Evolutionary conservation across 1,140 invertebrate genomes (phyloP).

Genomic region (Drosophila teissieri): DNA sequence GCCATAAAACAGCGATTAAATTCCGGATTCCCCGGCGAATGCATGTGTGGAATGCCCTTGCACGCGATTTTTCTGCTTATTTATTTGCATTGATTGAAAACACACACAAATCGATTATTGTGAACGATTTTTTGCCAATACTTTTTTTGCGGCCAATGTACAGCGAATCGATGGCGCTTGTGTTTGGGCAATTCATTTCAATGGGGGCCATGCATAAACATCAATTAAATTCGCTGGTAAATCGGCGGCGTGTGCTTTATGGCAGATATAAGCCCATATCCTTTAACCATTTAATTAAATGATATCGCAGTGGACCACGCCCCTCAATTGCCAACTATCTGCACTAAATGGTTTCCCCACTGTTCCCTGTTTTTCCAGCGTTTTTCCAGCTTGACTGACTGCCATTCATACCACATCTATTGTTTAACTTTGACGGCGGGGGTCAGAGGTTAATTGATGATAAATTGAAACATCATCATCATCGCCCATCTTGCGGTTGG

Average conservation of each 20-base stretch:
- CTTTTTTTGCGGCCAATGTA: conserved; percentile 30
- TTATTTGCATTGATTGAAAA: conserved; percentile 68
- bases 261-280: conserved; percentile 43
- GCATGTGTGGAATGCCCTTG: conserved; percentile 28
- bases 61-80: conserved; percentile 9
- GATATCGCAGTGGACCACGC: conserved; percentile 48
- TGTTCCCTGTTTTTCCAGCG: conserved; percentile 6
- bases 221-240: conserved; percentile 68
- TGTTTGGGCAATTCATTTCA: conserved; percentile 62
- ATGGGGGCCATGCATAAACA: conserved; percentile 70
- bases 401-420: conserved; percentile 47
- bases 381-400: conserved; percentile 5
- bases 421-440: conserved; percentile 31
- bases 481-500: conserved; percentile 7
- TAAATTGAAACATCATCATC: conserved; percentile 74
- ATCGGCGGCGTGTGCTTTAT: conserved; percentile 59
- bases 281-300: conserved; percentile 69
- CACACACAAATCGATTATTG: conserved; percentile 77
- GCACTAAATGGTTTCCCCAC: conserved; percentile 20
- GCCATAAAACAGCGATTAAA: conserved; percentile 71
- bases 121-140: conserved; percentile 71
- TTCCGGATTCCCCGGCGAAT: conserved; percentile 50
- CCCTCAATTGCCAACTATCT: conserved; percentile 13
- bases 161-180: conserved; percentile 21
- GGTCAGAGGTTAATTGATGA: conserved; percentile 80